Base-by-base conservation (phyloP, 2,888 invertebrate genomes). In the Choristoneura rosaceana region DNA sequence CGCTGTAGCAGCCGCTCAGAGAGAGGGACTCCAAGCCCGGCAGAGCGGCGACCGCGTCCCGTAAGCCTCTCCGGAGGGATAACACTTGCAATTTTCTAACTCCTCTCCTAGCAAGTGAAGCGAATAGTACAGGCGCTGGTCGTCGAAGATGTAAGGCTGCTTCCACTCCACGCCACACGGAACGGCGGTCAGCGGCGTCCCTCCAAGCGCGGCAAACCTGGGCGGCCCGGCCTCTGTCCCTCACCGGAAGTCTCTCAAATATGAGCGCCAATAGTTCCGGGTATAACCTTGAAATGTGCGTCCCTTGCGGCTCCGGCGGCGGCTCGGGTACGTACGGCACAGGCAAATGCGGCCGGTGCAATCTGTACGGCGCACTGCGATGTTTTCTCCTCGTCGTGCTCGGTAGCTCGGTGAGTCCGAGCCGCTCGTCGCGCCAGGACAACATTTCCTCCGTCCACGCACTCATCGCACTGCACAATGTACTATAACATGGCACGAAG, bases 81-180 rank as follows among this genome's bases (percentile, higher is more conserved):
- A 99, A 93, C 75, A 99, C 97, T 93, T 99, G 99, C 73, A 99
- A 96, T 86, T 96, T 96, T 78, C 97, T 96, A 76, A 99, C 98
- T 79, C 99, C 99, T 68, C 99, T 95, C 79, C 96, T 96, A 60
- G 98, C 97, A 74, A 99, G 92, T 75, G 98, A 98, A 38, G 96
- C 96, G 91, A 98, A 98, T 71, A 99, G 95, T 79, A 97, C 97
- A 14, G 97, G 97, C 75, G 97, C 97, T 75, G 98, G 96, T 79
- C 97, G 95, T 75, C 97, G 95, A 65, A 99, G 95, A 88, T 99
- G 99, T 76, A 99, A 91, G 80, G 97, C 97, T 0, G 99, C 98
- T 87, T 98, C 98, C 45, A 98, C 98, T 68, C 98, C 98, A 79
- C 98, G 96, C 99, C 99, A 99, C 25, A 99, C 98, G 55, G 97